These are phyloP conservation scores for Uromys caudimaculatus DNA, from an alignment of 2,797 vertebrate genomes.

Conservation along the genomic window DNA sequence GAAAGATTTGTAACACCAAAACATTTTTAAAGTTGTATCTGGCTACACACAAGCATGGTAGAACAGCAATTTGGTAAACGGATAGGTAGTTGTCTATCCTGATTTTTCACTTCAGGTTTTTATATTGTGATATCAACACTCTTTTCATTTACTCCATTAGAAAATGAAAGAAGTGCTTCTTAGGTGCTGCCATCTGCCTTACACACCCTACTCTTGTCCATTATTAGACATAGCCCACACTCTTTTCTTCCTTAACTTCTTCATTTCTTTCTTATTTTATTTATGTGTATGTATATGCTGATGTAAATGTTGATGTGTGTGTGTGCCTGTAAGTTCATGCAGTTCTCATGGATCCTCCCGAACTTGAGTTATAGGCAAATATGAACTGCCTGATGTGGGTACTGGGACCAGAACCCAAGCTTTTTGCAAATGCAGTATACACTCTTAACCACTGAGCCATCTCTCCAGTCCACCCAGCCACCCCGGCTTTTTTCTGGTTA, in stretches of 20 bases:
- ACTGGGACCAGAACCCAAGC: neutral
- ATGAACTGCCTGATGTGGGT: neutral
- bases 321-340: neutral
- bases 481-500: neutral
- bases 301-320: neutral
- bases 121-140: conserved; percentile 45
- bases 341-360: neutral
- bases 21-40: conserved; percentile 67
- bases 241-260: neutral
- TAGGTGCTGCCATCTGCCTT: neutral
- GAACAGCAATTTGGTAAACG: conserved; percentile 71
- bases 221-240: neutral
- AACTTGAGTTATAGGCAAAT: neutral
- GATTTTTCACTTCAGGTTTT: conserved; percentile 70
- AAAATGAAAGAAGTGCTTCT: conserved; percentile 36
- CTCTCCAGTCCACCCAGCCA: neutral
- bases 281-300: neutral
- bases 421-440: neutral
- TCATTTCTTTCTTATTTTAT: neutral
- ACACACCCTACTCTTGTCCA: neutral
- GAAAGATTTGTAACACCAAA: conserved; percentile 43
- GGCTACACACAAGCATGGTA: conserved; percentile 69
- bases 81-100: conserved; percentile 12
- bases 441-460: neutral
- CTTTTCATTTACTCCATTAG: neutral